Base-by-base conservation (phyloP, 1,140 invertebrate species). In the Megathymus violae region DNA sequence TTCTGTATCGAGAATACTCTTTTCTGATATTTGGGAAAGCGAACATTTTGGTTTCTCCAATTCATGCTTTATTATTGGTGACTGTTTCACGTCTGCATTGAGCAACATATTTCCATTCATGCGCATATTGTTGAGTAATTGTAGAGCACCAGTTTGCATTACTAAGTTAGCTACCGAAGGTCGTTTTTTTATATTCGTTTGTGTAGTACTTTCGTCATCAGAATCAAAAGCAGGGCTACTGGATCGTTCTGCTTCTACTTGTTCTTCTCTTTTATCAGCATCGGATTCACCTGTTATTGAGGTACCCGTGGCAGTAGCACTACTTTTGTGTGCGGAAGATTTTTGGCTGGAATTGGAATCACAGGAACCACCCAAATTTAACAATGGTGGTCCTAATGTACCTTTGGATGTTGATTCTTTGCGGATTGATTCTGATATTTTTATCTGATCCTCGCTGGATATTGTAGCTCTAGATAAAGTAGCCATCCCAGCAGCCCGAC, bases 171-270 rank as follows among this genome's bases (percentile, higher is more conserved):
- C 94, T 4, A 95, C 85, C 0, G 94, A 94, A 3, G 93, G 93
- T 44, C 93, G 91, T 70, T 93, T 93, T 74, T 94, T 94, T 9
- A 89, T 82, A 48, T 92, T 81, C 7, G 78, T 86, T 31, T 88
- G 76, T 47, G 89, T 79, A 66, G 92, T 88, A 64, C 95, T 96
- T 64, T 97, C 96, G 43, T 99, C 97, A 86, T 99, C 98, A 0
- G 98, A 99, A 67, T 99, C 98, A 86, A 99, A 99, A 0, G 97
- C 97, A 0, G 98, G 97, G 82, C 97, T 98, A 76, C 97, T 98
- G 0, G 97, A 98, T 19, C 97, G 92, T 85, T 99, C 97, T 6
- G 96, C 96, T 84, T 96, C 96, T 70, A 96, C 94, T 76, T 91
- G 64, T 74, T 91, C 75, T 87, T 92, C 52, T 85, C 88, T 91